A percentile compares a stretch with the other conserved stretches of the same genome.
phyloP scores from a whole-genome alignment of 2,113 vertebrate species.

The Zosterops lateralis region DNA sequence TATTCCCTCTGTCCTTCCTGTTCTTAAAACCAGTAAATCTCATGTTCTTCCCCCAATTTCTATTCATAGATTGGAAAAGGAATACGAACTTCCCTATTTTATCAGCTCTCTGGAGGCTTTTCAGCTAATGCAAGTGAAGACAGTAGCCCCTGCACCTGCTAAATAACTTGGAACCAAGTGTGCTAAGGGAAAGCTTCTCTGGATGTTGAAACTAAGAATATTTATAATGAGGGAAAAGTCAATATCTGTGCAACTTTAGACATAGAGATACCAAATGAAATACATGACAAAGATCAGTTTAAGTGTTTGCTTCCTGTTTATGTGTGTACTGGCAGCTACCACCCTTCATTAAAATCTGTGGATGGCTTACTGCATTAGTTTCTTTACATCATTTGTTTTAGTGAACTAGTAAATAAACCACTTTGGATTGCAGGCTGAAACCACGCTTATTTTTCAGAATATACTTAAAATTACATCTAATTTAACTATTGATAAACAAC shows the following conservation, averaged over 20 bases:
- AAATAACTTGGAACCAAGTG: conserved; percentile 13
- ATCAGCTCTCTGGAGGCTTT: conserved; percentile 57
- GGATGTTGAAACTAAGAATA: not conserved
- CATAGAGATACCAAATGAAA: not conserved
- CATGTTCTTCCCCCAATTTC: conserved; percentile 34
- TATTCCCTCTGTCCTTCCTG: not conserved
- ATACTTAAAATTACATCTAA: not conserved
- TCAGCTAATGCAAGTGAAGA: conserved; percentile 53
- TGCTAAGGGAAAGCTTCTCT: not conserved
- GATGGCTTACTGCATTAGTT: not conserved
- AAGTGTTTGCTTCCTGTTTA: not conserved
- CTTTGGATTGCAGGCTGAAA: not conserved
- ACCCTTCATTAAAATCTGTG: conserved; percentile 31
- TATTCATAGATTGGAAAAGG: conserved; percentile 64
- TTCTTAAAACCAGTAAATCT: not conserved
- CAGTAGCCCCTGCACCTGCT: conserved; percentile 24
- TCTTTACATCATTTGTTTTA: not conserved
- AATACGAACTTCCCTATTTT: conserved; percentile 57
- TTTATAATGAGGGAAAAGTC: not conserved
- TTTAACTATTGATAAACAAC: not conserved
- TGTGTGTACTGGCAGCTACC: conserved; percentile 4
- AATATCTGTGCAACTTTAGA: not conserved
- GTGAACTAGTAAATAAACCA: not conserved
- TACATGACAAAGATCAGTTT: not conserved
- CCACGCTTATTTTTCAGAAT: not conserved